These are phyloP conservation scores for Sinosuthora webbiana DNA, from an alignment of 2,113 vertebrate species.

Conservation along the genomic window DNA sequence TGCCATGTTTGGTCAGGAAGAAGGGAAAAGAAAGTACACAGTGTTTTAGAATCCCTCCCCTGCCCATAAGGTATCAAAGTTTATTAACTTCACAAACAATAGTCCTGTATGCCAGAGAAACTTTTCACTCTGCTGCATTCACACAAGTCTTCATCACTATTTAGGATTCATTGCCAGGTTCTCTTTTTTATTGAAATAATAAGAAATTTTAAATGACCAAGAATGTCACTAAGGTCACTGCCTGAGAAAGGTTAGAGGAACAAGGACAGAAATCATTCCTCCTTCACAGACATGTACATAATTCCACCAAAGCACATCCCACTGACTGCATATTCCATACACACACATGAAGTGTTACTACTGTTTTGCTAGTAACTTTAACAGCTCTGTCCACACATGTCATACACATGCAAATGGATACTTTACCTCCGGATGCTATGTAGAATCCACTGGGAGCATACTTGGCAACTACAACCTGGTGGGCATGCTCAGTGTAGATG, in stretches of 20 bases:
- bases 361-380: background rate
- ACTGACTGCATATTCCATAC: background rate
- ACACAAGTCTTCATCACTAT: background rate
- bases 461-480: conserved; percentile 90
- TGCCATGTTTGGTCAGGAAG: background rate
- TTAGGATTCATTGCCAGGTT: background rate
- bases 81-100: background rate
- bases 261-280: background rate
- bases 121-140: background rate
- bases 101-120: background rate
- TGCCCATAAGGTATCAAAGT: background rate
- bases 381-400: background rate
- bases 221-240: background rate
- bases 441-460: conserved; percentile 95
- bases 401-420: background rate
- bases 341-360: background rate
- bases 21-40: background rate
- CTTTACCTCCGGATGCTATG: conserved; percentile 93
- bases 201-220: background rate
- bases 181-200: background rate
- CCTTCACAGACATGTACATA: fast-evolving
- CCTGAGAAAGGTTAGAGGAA: background rate
- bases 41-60: background rate
- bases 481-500: conserved; percentile 95
- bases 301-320: background rate